Percentiles rank a stretch among this genome's conserved stretches.
These are phyloP conservation scores for Hoplodrina ambigua DNA, from an alignment of 2,888 invertebrate genomes.

Conservation along the genomic window DNA sequence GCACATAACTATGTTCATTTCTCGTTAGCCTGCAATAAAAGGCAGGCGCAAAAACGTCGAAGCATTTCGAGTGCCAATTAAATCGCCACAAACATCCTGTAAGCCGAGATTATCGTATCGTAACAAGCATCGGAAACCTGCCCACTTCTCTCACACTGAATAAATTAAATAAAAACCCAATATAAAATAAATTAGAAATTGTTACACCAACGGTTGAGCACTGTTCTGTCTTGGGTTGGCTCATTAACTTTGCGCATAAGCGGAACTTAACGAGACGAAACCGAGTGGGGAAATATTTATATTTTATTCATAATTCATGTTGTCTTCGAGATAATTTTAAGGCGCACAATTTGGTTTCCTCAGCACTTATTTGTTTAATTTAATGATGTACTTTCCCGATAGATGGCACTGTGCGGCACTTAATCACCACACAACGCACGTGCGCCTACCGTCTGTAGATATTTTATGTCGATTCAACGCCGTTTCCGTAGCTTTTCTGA, in stretches of 20 bases:
- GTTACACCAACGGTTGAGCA: constrained; percentile 68
- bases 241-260: constrained; percentile 80
- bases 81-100: constrained; percentile 88
- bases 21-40: constrained; percentile 82
- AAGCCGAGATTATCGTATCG: constrained; percentile 89
- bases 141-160: constrained; percentile 87
- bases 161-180: constrained; percentile 88
- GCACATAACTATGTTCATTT: constrained; percentile 74
- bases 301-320: constrained; percentile 71
- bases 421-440: constrained; percentile 49
- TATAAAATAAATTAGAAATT: constrained; percentile 87
- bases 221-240: constrained; percentile 70
- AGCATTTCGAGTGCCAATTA: constrained; percentile 89
- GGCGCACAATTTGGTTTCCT: constrained; percentile 57
- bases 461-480: constrained; percentile 37
- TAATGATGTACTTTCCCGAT: constrained; percentile 53
- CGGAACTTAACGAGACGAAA: constrained; percentile 71
- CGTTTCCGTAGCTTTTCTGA: constrained; percentile 36
- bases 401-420: constrained; percentile 52
- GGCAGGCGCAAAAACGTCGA: constrained; percentile 79
- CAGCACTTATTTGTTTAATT: constrained; percentile 58
- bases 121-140: constrained; percentile 86
- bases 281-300: constrained; percentile 65
- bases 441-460: constrained; percentile 37
- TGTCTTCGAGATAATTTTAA: constrained; percentile 65